Conservation (phyloP, 2,888 invertebrate genomes). For the Drosophila siamana region DNA sequence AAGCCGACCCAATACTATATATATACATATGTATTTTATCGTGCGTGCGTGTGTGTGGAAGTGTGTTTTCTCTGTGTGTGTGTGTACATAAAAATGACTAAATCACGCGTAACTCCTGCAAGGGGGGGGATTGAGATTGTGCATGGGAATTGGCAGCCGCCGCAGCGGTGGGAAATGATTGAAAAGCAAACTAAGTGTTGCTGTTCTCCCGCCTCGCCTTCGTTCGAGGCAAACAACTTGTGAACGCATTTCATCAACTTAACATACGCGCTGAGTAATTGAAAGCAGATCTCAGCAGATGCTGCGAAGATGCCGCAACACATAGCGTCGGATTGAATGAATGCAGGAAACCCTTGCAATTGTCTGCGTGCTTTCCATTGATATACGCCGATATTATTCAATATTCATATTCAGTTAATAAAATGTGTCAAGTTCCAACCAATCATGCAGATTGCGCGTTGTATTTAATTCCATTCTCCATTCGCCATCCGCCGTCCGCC, state of each 20-base stretch:
- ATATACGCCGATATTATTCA: too few relatives aligned
- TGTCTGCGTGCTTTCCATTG: not conserved
- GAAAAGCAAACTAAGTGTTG: conserved; percentile 30
- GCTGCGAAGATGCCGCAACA: not conserved
- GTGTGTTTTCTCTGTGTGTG: too few relatives aligned
- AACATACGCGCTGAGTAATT: conserved; percentile 20
- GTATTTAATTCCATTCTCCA: too few relatives aligned
- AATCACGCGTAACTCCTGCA: conserved; percentile 33
- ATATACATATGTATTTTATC: too few relatives aligned
- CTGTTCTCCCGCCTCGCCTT: not conserved
- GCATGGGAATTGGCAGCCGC: not conserved
- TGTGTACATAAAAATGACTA: conserved; percentile 46
- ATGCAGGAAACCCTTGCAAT: not conserved
- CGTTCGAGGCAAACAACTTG: conserved; percentile 14
- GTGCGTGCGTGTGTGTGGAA: conserved; percentile 34
- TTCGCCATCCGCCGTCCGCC: too few relatives aligned
- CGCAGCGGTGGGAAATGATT: conserved; percentile 28
- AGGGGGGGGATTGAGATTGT: not conserved
- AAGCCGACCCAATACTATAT: not conserved
- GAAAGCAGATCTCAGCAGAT: conserved; percentile 9
- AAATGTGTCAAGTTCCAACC: too few relatives aligned
- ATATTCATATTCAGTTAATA: too few relatives aligned
- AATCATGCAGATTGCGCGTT: too few relatives aligned
- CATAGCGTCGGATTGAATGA: too few relatives aligned
- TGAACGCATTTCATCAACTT: conserved; percentile 25